phyloP scores from a whole-genome alignment of 2,888 invertebrate species.

The Cheilosia variabilis region DNA sequence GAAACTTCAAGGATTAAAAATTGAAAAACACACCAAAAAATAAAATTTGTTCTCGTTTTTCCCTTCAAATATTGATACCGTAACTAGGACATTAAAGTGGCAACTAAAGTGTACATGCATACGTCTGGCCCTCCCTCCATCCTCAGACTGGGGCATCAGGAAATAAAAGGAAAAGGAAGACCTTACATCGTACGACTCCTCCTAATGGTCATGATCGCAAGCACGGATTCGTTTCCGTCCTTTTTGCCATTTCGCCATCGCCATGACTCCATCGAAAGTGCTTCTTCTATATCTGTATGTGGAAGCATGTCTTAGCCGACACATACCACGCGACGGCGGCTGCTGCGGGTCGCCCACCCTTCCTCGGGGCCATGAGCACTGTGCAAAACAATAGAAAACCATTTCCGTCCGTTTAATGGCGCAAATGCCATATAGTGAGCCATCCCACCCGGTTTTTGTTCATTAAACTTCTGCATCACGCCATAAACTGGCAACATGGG shows the following conservation, averaged over 20 bases:
- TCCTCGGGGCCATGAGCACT: constrained; percentile 49
- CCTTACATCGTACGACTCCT: constrained; percentile 56
- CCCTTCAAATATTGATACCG: constrained; percentile 60
- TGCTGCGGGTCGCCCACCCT: constrained; percentile 39
- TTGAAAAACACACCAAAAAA: constrained; percentile 21
- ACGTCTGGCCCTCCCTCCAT: background rate
- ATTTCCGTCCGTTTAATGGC: constrained; percentile 71
- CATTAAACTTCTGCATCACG: constrained; percentile 71
- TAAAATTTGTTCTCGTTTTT: constrained; percentile 8
- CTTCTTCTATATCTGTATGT: constrained; percentile 28
- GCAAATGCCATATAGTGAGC: constrained; percentile 37
- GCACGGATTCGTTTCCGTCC: constrained; percentile 63
- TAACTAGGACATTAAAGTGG: constrained; percentile 61
- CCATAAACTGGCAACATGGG: constrained; percentile 57
- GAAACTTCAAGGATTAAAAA: constrained; percentile 57
- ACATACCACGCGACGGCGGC: constrained; percentile 3
- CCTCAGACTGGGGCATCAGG: background rate
- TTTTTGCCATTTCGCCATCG: constrained; percentile 18
- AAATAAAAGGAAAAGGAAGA: constrained; percentile 23
- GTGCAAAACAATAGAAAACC: constrained; percentile 70
- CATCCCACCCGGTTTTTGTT: constrained; percentile 49
- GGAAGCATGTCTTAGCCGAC: background rate
- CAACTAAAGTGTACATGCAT: background rate
- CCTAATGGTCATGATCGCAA: constrained; percentile 71
- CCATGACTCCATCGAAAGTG: constrained; percentile 40